Evolutionary conservation across 2,797 vertebrate genomes (phyloP).

Genomic region (Simalia tracyae): DNA sequence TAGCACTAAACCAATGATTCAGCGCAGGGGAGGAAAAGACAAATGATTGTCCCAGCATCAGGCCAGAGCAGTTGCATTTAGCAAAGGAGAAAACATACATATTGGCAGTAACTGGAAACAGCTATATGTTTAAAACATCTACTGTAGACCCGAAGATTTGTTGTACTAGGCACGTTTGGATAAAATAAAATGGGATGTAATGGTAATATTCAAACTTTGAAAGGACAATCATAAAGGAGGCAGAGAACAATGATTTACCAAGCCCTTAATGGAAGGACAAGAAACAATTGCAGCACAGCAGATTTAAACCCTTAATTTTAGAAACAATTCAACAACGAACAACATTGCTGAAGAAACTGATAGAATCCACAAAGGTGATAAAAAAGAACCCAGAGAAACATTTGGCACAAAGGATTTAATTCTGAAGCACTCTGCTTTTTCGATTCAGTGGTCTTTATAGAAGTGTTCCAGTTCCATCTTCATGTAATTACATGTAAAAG

Average conservation of each 20-base stretch:
- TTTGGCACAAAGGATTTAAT: constrained; percentile 9
- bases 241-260: background rate
- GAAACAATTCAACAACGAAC: constrained; percentile 27
- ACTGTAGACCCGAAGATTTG: background rate
- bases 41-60: background rate
- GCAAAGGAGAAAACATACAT: background rate
- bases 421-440: background rate
- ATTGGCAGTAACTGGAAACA: background rate
- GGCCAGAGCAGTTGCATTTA: background rate
- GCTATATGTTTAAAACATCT: background rate
- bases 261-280: constrained; percentile 16
- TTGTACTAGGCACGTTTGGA: background rate
- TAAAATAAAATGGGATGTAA: constrained; percentile 7
- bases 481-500: background rate
- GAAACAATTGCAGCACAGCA: constrained; percentile 1
- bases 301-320: constrained; percentile 24
- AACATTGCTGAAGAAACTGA: constrained; percentile 20
- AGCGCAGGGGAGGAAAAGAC: background rate
- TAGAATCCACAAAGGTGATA: constrained; percentile 2
- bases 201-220: constrained; percentile 1
- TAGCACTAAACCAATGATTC: background rate
- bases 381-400: constrained; percentile 16
- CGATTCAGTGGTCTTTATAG: constrained; percentile 8
- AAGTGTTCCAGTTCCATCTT: background rate
- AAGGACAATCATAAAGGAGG: constrained; percentile 18